Evolutionary conservation across 1,140 invertebrate genomes (phyloP), one percentile per base, ranked within the genome.

Genomic region (Zaprionus davidi): DNA sequence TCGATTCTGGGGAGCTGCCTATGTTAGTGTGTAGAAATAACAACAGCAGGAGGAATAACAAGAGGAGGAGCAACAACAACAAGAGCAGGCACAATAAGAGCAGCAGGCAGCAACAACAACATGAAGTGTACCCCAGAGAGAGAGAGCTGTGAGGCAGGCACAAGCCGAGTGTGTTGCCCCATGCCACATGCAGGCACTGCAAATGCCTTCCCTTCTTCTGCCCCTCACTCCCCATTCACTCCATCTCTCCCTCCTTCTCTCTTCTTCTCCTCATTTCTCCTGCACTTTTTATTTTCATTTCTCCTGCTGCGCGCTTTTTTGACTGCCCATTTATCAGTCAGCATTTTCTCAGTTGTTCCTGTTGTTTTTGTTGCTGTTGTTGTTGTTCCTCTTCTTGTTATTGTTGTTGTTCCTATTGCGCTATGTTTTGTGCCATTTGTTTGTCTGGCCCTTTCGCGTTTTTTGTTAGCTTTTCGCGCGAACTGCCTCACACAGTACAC

Each of bases 391-490:
- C 26, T 58, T 63, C 4, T 31, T 65, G 28, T 51, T 79, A 17
- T 41, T 63, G 17, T 51, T 58, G 4, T 31, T 65, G 28, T 53
- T 79, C 15, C 34, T 58, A 7, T 20, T 56, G 9, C 49, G 44
- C 15, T 49, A 58, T 83, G 70, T 82, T 71, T 65, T 62, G 53
- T 64, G 58, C 67, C 58, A 44, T 71, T 66, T 65, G 73, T 57
- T 78, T 53, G 49, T 34, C 63, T 68, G 71, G 51, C 56, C 63
- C 65, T 74, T 64, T 56, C 69, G 26, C n/a, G 24, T 71, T 74
- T 82, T 76, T 79, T 87, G 79, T 86, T 87, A 71, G 80, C 76
- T 87, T 87, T 87, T 87, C 80, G 83, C 84, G 83, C 84, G 62
- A 60, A 56, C 34, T 17, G 36, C 9, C 9, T 34, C 9, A 34